Evolutionary conservation across 2,113 vertebrate species (phyloP).

Genomic region (Lota lota): DNA sequence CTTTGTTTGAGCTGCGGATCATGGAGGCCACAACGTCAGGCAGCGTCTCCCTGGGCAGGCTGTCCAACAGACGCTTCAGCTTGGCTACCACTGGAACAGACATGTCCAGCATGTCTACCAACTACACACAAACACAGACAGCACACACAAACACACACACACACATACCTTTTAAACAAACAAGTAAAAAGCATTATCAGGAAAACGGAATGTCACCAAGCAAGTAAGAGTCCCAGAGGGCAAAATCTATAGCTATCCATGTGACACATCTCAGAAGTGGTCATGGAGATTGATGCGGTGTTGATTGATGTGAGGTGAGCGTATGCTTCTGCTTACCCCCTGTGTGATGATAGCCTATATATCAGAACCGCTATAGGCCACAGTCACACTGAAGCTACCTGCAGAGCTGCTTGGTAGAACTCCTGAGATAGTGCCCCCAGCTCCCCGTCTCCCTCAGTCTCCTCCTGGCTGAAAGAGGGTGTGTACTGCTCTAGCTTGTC

Average conservation of each 20-base stretch:
- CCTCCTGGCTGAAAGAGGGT: constrained; percentile 57
- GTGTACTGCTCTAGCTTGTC: constrained; percentile 88
- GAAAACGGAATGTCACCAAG: too few relatives aligned
- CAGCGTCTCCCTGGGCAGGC: constrained; percentile 86
- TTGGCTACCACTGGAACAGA: constrained; percentile 94
- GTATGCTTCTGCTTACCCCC: too few relatives aligned
- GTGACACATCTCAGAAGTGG: too few relatives aligned
- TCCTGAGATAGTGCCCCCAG: constrained; percentile 85
- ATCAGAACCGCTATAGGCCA: too few relatives aligned
- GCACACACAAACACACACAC: too few relatives aligned
- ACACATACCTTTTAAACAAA: too few relatives aligned
- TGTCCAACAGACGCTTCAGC: constrained; percentile 87
- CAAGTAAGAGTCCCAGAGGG: too few relatives aligned
- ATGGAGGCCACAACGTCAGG: constrained; percentile 93
- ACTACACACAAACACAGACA: constrained; percentile 17
- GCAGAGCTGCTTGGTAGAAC: constrained; percentile 90
- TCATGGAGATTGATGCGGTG: too few relatives aligned
- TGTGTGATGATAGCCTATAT: too few relatives aligned
- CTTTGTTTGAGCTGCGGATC: constrained; percentile 91
- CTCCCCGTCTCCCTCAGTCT: constrained; percentile 70
- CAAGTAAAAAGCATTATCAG: too few relatives aligned
- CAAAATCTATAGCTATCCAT: too few relatives aligned
- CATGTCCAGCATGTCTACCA: constrained; percentile 96
- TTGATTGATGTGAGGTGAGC: too few relatives aligned
- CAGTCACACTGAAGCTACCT: constrained; percentile 66